Base-by-base conservation (phyloP, 2,797 vertebrate species). In the Pangasius mekongensis region DNA sequence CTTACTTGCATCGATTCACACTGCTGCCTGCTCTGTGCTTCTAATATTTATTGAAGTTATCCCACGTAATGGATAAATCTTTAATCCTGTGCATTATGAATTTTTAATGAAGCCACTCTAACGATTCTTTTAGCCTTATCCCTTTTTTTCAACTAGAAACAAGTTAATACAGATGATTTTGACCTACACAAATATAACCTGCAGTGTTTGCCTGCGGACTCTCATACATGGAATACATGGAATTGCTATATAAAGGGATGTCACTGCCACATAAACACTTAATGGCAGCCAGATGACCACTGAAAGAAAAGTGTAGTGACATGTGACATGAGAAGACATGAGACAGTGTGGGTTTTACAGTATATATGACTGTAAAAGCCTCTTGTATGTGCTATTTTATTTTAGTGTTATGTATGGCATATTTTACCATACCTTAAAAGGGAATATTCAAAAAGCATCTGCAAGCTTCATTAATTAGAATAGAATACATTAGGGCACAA, bases 1-100 rank as follows among this genome's bases (percentile, higher is more conserved):
- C 85, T 89, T 87, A 86, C 76, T 86, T 82, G 36, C 89, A 90
- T 91, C 33, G 88, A 91, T 91, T 89, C 3, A 64, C 39, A 22
- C 83, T 67, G 84, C 81, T 71, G 69, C 74, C 36, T 62, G 47
- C 16, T 54, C 33, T 52, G 49, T 71, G 60, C 81, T 87, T 22
- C 69, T 22, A 77, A 74, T 74, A 88, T 89, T 87, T 85, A 87
- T 78, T 88, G 86, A 84, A 78, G 36, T 87, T 86, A 76, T 87
- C 77, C 76, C 22, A 67, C 78, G 56, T 88, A 89, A 89, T 89
- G 87, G 43, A 52, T 83, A 66, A 83, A 88, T 88, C 84, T 87
- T 90, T 89, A 83, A 89, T 83, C 77, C n/a, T 78, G 88, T 85
- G 84, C 86, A 81, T 86, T 88, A 85, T 87, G 82, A 80, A 83